phyloP scores from a whole-genome alignment of 2,888 invertebrate species.

The Patella depressa region DNA sequence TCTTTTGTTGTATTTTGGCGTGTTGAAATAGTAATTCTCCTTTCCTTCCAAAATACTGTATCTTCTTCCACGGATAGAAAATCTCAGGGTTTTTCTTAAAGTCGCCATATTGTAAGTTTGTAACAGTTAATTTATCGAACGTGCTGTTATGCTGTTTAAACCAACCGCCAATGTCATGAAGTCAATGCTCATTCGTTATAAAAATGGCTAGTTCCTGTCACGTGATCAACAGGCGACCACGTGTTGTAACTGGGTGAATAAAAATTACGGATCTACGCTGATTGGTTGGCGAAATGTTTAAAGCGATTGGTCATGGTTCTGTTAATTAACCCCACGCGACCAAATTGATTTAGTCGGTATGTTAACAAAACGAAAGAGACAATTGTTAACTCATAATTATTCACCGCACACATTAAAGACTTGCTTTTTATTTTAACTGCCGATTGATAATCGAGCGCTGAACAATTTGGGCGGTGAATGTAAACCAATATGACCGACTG shows the following conservation, averaged over 20 bases:
- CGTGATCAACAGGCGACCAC: slow-evolving; percentile 1
- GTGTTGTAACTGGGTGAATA: neutral
- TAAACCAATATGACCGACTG: no score
- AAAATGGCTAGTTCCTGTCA: neutral
- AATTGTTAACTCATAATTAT: no score
- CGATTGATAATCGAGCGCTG: no score
- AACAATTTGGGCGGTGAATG: no score
- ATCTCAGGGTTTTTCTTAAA: slow-evolving; percentile 43
- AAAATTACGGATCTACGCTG: neutral
- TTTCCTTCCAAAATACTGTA: slow-evolving; percentile 50
- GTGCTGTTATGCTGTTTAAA: slow-evolving; percentile 4
- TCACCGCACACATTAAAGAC: no score
- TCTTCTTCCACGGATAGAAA: slow-evolving; percentile 46
- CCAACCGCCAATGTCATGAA: neutral
- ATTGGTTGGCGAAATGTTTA: neutral
- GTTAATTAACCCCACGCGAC: neutral
- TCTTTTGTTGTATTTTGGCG: slow-evolving; percentile 36
- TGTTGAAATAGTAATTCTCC: slow-evolving; percentile 50
- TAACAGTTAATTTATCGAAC: neutral
- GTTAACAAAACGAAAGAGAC: no score
- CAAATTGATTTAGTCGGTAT: no score
- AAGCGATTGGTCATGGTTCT: neutral
- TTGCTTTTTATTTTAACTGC: no score
- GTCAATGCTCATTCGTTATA: neutral
- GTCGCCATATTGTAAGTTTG: slow-evolving; percentile 26